Base-by-base conservation (phyloP, 2,888 invertebrate genomes). In the Schizaphis graminum region DNA sequence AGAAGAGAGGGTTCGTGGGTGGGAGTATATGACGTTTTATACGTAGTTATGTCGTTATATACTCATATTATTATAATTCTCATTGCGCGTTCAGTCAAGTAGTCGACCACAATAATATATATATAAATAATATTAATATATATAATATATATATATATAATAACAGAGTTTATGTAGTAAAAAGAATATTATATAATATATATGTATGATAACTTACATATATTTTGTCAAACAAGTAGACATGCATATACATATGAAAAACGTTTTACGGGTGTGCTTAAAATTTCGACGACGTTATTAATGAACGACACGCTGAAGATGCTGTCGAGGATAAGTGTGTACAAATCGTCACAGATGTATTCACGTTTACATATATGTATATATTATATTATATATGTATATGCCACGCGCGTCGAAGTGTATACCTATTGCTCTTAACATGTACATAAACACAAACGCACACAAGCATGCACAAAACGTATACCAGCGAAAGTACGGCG, bases 261-360 rank as follows among this genome's bases (percentile, higher is more conserved):
- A 28, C 41, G 56, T 56, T 53, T 85, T 87, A 35, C 87, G 49
- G 53, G 49, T 28, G n/a, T 41, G 49, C 87, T 49, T 87, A 53
- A 87, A 90, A 61, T 47, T 61, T 67, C 61, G 61, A 90, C 90
- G 90, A 61, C 61, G 61, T 90, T 90, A 61, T 90, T 90, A 90
- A 67, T 90, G 61, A 61, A 90, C 90, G 90, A 90, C 41, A 41
- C 90, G 90, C 44, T 67, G 90, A 61, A 90, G 90, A 90, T 67
- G 90, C 61, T 67, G 90, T 90, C 61, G 47, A n/a, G 90, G 90
- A 90, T 61, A 90, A 61, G 67, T 61, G 67, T 41, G 90, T 56
- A 90, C 90, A 90, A 90, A 90, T 90, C 90, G 56, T 90, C 90
- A 41, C 24, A 47, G 24, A 84, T 13, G 84, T 56, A n/a, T 67